Conservation (phyloP, 2,797 vertebrate genomes). For the Centropyge bicolor region DNA sequence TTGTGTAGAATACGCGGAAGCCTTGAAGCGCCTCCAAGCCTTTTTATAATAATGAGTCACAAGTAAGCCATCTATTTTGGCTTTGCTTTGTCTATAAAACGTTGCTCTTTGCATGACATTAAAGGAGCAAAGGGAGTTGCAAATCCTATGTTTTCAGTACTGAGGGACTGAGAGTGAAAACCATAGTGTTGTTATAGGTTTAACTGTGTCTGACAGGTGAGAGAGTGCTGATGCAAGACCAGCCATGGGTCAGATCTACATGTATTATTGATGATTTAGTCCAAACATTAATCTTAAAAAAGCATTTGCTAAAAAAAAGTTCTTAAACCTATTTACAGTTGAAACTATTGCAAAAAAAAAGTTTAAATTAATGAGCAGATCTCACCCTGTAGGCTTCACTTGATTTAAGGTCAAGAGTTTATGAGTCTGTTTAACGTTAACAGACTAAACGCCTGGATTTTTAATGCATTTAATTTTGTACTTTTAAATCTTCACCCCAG, state of each 20-base stretch:
- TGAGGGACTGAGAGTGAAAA: constrained; percentile 13
- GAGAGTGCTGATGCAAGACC: constrained; percentile 14
- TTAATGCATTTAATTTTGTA: constrained; percentile 2
- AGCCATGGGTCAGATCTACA: background rate
- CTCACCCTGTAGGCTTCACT: background rate
- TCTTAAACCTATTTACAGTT: too few relatives aligned
- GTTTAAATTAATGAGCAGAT: background rate
- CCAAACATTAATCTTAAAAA: background rate
- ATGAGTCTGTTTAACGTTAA: too few relatives aligned
- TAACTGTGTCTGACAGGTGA: constrained; percentile 39
- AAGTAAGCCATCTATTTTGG: constrained; percentile 52
- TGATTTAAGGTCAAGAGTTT: background rate
- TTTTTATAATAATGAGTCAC: constrained; percentile 69
- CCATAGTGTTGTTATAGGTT: constrained; percentile 11
- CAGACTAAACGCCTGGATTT: background rate
- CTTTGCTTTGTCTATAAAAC: constrained; percentile 53
- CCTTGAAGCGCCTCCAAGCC: constrained; percentile 56
- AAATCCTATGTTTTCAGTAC: constrained; percentile 31
- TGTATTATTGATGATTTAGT: background rate
- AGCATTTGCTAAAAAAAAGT: background rate
- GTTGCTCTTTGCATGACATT: constrained; percentile 40
- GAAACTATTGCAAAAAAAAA: too few relatives aligned
- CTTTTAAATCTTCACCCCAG: background rate
- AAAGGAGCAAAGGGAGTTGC: constrained; percentile 25
- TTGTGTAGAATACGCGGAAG: constrained; percentile 56